Evolutionary conservation across 2,797 vertebrate species (phyloP), one percentile per base, ranked within the genome.

Genomic region (Muscicapa striata): DNA sequence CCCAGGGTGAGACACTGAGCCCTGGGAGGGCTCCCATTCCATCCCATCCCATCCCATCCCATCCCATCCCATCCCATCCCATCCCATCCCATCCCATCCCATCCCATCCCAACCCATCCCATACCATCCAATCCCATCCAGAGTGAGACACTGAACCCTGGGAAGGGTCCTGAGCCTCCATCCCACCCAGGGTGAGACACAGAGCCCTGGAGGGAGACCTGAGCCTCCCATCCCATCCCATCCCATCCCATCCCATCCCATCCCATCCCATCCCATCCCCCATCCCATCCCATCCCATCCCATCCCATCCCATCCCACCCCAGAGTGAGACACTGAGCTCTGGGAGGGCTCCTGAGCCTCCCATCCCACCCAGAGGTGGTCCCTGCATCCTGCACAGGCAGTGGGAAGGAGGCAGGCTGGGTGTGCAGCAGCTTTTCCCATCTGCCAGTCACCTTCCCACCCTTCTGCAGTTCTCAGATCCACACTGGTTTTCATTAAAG

Each of bases 401-500:
- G 46, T 0, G 0, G 48, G 64, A 40, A 52, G 20, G 74, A 46
- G 55, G 55, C 23, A 23, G 38, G 32, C 27, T 10, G 38, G 38
- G 5, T 16, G 11, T 6, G 52, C 54, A 57, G 12, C 57, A 17
- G 14, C 45, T 34, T 58, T 10, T 13, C 63, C 34, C 0, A 0
- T 6, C 52, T 46, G 26, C 15, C 29, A 12, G 26, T 11, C 34
- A 1, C 80, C 43, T n/a, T 68, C 69, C 52, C 0, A 0, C n/a
- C 49, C 52, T 73, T 30, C 57, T 49, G 64, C 59, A 58, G 43
- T 4, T 74, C 58, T 61, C 57, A 67, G 13, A 27, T 15, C 29
- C 24, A 32, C 10, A 2, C 3, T 29, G 18, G n/a, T 46, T 68
- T 36, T 4, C 19, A 69, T 27, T 6, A 7, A 59, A 68, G 15